Conservation (phyloP, 2,888 invertebrate genomes). For the Lithophane semibrunnea region DNA sequence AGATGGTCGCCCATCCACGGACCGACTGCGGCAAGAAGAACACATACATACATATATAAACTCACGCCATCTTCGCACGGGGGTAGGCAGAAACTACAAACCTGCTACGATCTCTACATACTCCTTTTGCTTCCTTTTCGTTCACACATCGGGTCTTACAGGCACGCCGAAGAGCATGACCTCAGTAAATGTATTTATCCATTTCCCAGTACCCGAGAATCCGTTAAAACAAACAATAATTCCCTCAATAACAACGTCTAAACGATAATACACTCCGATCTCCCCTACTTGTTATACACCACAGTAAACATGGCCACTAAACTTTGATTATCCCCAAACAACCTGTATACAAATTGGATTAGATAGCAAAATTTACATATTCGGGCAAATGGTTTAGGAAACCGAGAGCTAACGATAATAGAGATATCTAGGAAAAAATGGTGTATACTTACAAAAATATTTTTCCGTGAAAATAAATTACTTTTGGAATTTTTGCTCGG, state of each 20-base stretch:
- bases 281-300: conserved; percentile 8
- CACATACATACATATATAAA: no score
- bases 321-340: conserved; percentile 51
- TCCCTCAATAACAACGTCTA: conserved; percentile 12
- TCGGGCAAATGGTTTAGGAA: conserved; percentile 31
- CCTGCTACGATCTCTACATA: not conserved
- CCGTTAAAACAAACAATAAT: conserved; percentile 21
- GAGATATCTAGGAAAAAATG: conserved; percentile 36
- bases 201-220: not conserved
- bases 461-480: conserved; percentile 50
- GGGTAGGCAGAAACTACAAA: not conserved
- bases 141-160: not conserved
- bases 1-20: no score
- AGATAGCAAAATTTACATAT: conserved; percentile 50
- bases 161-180: not conserved
- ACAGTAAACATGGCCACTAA: conserved; percentile 26
- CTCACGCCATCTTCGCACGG: no score
- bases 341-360: conserved; percentile 47
- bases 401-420: conserved; percentile 42
- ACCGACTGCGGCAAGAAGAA: no score
- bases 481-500: conserved; percentile 33
- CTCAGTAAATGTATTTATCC: not conserved
- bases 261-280: conserved; percentile 23
- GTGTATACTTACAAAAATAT: conserved; percentile 32
- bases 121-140: not conserved